A percentile compares a stretch with the other conserved stretches of the same genome.
Conservation (phyloP, 2,888 invertebrate genomes). For the Cremastobaeus sp. region DNA sequence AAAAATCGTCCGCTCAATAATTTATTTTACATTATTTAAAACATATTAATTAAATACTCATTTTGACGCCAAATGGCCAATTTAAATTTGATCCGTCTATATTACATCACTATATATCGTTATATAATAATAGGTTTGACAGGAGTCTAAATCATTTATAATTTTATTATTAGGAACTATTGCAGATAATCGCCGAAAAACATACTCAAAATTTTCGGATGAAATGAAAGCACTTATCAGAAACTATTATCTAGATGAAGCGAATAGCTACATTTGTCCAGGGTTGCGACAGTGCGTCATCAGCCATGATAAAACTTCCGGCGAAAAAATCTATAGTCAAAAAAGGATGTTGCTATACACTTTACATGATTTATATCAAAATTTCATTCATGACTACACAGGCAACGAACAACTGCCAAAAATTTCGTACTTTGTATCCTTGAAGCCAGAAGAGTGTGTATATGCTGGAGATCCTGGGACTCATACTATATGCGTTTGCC, state of each 20-base stretch:
- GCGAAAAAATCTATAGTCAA: slow-evolving; percentile 22
- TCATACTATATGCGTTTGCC: too few relatives aligned
- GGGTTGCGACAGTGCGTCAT: slow-evolving; percentile 13
- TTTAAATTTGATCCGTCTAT: too few relatives aligned
- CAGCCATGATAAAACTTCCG: slow-evolving; percentile 1
- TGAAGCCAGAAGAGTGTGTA: slow-evolving; percentile 19
- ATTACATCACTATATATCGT: too few relatives aligned
- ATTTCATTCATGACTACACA: slow-evolving; percentile 10
- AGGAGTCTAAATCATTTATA: too few relatives aligned
- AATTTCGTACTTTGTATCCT: slow-evolving; percentile 21
- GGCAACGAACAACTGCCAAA: slow-evolving; percentile 18
- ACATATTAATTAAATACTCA: too few relatives aligned
- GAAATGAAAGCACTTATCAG: slow-evolving; percentile 14
- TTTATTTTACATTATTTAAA: too few relatives aligned
- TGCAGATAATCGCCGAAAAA: not conserved
- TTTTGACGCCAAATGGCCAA: too few relatives aligned
- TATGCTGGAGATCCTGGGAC: slow-evolving; percentile 25
- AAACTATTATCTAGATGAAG: slow-evolving; percentile 11
- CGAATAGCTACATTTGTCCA: slow-evolving; percentile 26
- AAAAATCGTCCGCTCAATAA: too few relatives aligned
- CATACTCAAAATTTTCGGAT: slow-evolving; percentile 16
- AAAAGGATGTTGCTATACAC: slow-evolving; percentile 26
- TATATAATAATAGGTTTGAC: not conserved
- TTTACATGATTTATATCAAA: slow-evolving; percentile 17
- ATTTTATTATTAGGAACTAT: slow-evolving; percentile 5